phyloP scores from a whole-genome alignment of 2,888 invertebrate genomes.

The Lepidocyrtinus sp. region DNA sequence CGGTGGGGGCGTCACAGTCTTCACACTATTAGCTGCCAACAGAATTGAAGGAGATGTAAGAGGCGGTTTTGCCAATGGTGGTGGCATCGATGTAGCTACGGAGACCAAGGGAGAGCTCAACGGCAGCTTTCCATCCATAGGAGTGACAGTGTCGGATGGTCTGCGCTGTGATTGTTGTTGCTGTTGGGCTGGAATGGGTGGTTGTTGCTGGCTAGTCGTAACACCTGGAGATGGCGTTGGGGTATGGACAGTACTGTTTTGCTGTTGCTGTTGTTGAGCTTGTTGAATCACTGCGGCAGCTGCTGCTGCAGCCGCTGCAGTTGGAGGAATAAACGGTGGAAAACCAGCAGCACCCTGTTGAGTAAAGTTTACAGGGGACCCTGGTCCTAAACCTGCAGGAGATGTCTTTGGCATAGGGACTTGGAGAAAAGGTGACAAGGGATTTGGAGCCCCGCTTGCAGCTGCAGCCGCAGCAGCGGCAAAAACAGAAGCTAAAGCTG shows the following conservation, averaged over 20 bases:
- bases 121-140: conserved; percentile 34
- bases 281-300: conserved; percentile 24
- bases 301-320: conserved; percentile 4
- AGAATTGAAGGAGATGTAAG: conserved; percentile 68
- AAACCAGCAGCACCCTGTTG: conserved; percentile 21
- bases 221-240: conserved; percentile 30
- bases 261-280: conserved; percentile 45
- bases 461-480: conserved; percentile 39
- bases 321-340: conserved; percentile 40
- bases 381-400: conserved; percentile 37
- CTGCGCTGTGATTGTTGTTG: conserved; percentile 21
- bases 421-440: conserved; percentile 51
- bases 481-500: conserved; percentile 47
- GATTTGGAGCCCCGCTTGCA: background rate
- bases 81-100: conserved; percentile 60
- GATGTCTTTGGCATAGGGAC: conserved; percentile 57
- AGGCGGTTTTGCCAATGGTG: conserved; percentile 68
- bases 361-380: conserved; percentile 13
- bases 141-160: conserved; percentile 24
- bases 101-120: conserved; percentile 46
- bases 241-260: background rate
- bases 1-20: conserved; percentile 63
- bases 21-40: conserved; percentile 60
- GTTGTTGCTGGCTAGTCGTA: background rate
- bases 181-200: conserved; percentile 4